Percentiles rank a stretch among this genome's conserved stretches.
phyloP scores from a whole-genome alignment of 2,888 invertebrate species.

The Listrodromus nycthemerus region DNA sequence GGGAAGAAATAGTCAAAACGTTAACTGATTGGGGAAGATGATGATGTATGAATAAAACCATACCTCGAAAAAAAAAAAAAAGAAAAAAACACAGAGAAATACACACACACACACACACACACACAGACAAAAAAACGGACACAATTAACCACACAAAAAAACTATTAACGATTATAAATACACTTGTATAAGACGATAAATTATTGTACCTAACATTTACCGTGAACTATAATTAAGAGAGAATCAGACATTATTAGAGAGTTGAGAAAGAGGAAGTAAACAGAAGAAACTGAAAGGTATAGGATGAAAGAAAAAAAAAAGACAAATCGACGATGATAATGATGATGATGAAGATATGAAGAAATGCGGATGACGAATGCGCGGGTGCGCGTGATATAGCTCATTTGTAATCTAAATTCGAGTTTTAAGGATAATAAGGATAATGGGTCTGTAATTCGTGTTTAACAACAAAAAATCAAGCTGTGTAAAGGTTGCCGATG shows the following conservation, averaged over 20 bases:
- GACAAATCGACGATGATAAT: conserved; percentile 21
- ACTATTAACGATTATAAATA: conserved; percentile 68
- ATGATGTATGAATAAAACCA: conserved; percentile 25
- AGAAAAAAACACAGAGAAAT: conserved; percentile 24
- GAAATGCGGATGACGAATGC: conserved; percentile 51
- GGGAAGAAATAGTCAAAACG: conserved; percentile 52
- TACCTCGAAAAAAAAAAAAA: conserved; percentile 4
- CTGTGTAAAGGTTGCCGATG: conserved; percentile 64
- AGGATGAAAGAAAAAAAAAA: conserved; percentile 13
- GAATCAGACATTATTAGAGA: conserved; percentile 59
- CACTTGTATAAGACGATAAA: conserved; percentile 68
- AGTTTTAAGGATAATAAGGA: conserved; percentile 67
- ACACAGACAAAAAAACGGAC: conserved; percentile 57
- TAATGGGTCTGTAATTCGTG: conserved; percentile 69
- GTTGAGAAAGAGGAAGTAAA: conserved; percentile 15
- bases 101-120: conserved; percentile 26
- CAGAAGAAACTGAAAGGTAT: conserved; percentile 10
- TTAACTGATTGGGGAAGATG: conserved; percentile 54
- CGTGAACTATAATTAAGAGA: conserved; percentile 65
- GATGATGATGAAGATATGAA: conserved; percentile 16
- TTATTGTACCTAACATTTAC: conserved; percentile 68
- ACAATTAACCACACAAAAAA: conserved; percentile 53
- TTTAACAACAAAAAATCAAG: conserved; percentile 66
- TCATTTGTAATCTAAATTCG: conserved; percentile 66
- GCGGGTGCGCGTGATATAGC: conserved; percentile 60